Conservation (phyloP, 2,888 invertebrate species). For the Bembecia ichneumoniformis region DNA sequence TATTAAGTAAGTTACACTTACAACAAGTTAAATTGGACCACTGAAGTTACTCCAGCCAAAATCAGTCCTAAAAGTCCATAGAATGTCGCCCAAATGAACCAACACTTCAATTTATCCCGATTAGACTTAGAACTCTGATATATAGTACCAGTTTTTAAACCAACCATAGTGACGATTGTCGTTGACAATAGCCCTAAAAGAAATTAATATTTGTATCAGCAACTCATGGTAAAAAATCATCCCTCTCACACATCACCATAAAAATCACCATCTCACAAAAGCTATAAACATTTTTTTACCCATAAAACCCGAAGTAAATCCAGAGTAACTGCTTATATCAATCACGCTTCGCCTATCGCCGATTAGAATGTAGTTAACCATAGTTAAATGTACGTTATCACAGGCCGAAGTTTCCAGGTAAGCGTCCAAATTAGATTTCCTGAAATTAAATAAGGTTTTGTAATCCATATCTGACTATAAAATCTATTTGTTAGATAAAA, state of each 20-base stretch:
- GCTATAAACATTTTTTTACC: background rate
- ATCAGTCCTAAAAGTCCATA: constrained; percentile 8
- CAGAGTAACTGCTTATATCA: background rate
- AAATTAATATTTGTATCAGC: background rate
- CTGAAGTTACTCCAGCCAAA: constrained; percentile 8
- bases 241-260: background rate
- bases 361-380: background rate
- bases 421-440: too few species aligned
- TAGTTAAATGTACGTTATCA: too few species aligned
- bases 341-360: background rate
- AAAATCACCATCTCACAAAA: background rate
- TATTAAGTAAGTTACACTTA: constrained; percentile 3
- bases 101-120: constrained; percentile 9
- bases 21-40: constrained; percentile 12
- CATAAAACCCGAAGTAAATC: background rate
- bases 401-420: too few species aligned
- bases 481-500: too few species aligned
- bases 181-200: constrained; percentile 10
- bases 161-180: constrained; percentile 10
- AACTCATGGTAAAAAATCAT: background rate
- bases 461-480: too few species aligned
- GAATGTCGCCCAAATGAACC: constrained; percentile 9
- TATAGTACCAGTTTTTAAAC: constrained; percentile 11
- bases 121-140: constrained; percentile 6
- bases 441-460: too few species aligned